Evolutionary conservation across 2,113 vertebrate genomes (phyloP).

Genomic region (Erpornis zantholeuca): DNA sequence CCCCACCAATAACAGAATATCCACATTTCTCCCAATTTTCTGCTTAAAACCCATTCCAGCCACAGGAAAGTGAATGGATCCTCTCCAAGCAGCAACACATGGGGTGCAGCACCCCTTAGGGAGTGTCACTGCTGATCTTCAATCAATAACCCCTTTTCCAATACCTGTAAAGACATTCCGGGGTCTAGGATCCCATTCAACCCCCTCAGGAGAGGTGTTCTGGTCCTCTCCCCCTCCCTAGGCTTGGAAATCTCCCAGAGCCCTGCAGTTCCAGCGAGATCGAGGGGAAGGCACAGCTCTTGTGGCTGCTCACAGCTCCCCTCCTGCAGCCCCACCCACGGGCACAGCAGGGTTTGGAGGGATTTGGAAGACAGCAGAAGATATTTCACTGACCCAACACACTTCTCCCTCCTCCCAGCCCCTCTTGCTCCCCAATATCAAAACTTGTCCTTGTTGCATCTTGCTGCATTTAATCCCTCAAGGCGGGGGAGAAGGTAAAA

Average conservation of each 20-base stretch:
- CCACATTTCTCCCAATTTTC: not conserved
- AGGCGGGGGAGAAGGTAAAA: not conserved
- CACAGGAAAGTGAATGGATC: not conserved
- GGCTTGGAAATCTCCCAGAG: not conserved
- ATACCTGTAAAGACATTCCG: not conserved
- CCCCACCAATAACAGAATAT: fast-evolving
- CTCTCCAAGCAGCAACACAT: fast-evolving
- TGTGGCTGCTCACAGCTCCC: not conserved
- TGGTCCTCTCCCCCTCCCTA: not conserved
- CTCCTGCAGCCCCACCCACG: not conserved
- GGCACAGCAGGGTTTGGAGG: not conserved
- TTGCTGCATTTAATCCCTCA: not conserved
- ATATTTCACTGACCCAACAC: not conserved
- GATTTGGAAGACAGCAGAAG: not conserved
- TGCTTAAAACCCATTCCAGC: not conserved
- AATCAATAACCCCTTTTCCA: not conserved
- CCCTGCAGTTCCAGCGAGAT: fast-evolving
- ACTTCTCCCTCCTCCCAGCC: not conserved
- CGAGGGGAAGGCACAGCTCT: not conserved
- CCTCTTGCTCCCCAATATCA: not conserved
- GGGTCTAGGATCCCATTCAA: not conserved
- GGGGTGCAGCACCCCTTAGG: not conserved
- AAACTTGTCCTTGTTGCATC: not conserved
- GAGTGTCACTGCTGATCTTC: not conserved
- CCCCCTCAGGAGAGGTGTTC: not conserved